Evolutionary conservation across 2,888 invertebrate species (phyloP).

Genomic region (Pegoplata infirma): DNA sequence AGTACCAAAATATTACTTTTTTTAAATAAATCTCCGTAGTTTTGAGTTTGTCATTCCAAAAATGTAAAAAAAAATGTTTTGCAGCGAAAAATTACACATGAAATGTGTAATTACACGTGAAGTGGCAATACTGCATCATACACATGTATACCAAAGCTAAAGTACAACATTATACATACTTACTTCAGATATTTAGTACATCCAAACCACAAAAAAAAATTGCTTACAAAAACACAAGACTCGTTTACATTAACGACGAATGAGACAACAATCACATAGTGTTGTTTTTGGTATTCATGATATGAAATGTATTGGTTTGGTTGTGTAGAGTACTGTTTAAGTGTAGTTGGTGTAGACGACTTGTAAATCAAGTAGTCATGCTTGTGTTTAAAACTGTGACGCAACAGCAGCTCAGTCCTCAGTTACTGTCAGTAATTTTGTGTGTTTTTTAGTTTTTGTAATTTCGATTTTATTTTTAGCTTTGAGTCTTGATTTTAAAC

Average conservation of each 20-base stretch:
- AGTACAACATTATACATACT: neutral
- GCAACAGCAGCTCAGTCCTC: conserved; percentile 40
- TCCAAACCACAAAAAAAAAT: conserved; percentile 7
- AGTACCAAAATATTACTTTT: no score
- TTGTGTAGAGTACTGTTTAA: no score
- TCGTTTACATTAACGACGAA: conserved; percentile 8
- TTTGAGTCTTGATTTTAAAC: neutral
- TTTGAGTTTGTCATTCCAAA: no score
- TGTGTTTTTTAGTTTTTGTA: conserved; percentile 8
- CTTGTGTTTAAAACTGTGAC: conserved; percentile 34
- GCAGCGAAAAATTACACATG: no score
- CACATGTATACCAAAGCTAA: no score
- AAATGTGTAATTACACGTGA: no score
- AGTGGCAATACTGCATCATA: no score
- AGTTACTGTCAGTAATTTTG: conserved; percentile 44
- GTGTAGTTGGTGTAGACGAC: neutral
- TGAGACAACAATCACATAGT: neutral
- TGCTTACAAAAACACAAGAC: conserved; percentile 15
- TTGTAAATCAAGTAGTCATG: conserved; percentile 28
- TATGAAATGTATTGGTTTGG: no score
- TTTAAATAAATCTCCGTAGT: no score
- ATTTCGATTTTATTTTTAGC: conserved; percentile 39
- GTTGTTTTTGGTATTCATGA: no score
- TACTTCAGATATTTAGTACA: neutral
- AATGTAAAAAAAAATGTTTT: no score